Evolutionary conservation across 2,797 vertebrate genomes (phyloP).

Genomic region (Aselliscus stoliczkanus): DNA sequence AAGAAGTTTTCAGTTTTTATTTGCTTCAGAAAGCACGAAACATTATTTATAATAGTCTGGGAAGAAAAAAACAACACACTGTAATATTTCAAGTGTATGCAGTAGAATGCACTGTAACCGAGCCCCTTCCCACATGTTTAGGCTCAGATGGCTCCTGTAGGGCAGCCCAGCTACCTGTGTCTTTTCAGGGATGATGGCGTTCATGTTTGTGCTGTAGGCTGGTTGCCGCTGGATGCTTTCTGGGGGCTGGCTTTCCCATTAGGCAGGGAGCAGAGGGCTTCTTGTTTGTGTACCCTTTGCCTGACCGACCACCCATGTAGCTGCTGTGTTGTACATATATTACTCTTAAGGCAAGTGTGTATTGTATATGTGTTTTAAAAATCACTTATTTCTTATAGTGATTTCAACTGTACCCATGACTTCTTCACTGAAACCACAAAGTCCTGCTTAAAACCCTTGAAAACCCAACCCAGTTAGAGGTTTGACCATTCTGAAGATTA

Average conservation of each 20-base stretch:
- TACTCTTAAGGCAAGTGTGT: neutral
- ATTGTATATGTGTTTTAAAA: constrained; percentile 30
- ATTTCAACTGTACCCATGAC: neutral
- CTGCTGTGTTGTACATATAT: constrained; percentile 60
- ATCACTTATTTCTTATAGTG: constrained; percentile 11
- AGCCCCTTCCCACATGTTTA: neutral
- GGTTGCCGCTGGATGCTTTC: constrained; percentile 72
- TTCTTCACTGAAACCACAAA: constrained; percentile 22
- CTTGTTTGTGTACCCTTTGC: neutral
- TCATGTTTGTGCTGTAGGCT: constrained; percentile 56
- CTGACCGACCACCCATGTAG: neutral
- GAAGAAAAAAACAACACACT: neutral
- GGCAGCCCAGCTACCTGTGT: neutral
- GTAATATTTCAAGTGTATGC: neutral
- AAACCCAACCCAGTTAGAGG: neutral
- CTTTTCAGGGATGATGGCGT: constrained; percentile 74
- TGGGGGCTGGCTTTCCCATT: neutral
- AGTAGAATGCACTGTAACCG: neutral
- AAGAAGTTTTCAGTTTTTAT: constrained; percentile 16
- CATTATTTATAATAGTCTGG: constrained; percentile 35
- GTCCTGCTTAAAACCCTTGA: neutral
- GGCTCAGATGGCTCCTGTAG: neutral
- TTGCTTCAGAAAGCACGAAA: constrained; percentile 36
- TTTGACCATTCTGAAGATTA: constrained; percentile 12
- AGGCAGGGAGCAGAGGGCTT: constrained; percentile 20